Conservation (phyloP, 2,797 vertebrate species). For the Emydoidea blandingii region DNA sequence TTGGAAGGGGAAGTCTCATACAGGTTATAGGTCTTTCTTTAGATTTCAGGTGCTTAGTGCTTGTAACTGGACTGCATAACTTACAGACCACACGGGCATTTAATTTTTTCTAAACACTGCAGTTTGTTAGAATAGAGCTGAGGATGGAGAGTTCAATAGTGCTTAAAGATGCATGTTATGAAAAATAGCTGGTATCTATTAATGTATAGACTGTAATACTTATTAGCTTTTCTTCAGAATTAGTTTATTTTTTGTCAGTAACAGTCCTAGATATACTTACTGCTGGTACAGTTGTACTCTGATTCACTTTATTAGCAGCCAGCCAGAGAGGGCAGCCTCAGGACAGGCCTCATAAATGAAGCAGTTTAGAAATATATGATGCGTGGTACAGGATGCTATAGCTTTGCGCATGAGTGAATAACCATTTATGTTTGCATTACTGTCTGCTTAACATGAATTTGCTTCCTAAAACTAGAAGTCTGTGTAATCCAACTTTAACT, state of each 20-base stretch:
- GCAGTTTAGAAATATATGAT: constrained; percentile 62
- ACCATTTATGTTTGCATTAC: constrained; percentile 71
- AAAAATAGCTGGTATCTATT: constrained; percentile 99
- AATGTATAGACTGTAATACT: constrained; percentile 90
- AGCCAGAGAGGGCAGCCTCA: constrained; percentile 85
- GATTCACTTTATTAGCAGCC: constrained; percentile 85
- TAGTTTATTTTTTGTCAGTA: constrained; percentile 94
- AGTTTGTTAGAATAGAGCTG: constrained; percentile 86
- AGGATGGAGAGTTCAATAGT: constrained; percentile 89
- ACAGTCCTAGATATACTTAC: constrained; percentile 94
- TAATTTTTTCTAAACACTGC: constrained; percentile 83
- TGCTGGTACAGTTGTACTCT: constrained; percentile 99
- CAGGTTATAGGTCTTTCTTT: constrained; percentile 84
- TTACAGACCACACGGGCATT: constrained; percentile 86
- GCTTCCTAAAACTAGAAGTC: constrained; percentile 58
- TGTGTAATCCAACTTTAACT: constrained; percentile 66
- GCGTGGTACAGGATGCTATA: constrained; percentile 84
- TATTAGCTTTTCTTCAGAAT: constrained; percentile 90
- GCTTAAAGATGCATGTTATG: constrained; percentile 90
- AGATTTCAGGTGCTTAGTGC: constrained; percentile 84
- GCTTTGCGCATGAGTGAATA: constrained; percentile 77
- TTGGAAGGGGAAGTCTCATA: constrained; percentile 82
- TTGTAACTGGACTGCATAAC: constrained; percentile 85
- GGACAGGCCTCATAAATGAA: constrained; percentile 85
- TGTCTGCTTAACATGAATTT: constrained; percentile 63